A percentile compares a stretch with the other conserved stretches of the same genome.
phyloP scores from a whole-genome alignment of 2,113 vertebrate genomes.

The Sapajus apella region DNA sequence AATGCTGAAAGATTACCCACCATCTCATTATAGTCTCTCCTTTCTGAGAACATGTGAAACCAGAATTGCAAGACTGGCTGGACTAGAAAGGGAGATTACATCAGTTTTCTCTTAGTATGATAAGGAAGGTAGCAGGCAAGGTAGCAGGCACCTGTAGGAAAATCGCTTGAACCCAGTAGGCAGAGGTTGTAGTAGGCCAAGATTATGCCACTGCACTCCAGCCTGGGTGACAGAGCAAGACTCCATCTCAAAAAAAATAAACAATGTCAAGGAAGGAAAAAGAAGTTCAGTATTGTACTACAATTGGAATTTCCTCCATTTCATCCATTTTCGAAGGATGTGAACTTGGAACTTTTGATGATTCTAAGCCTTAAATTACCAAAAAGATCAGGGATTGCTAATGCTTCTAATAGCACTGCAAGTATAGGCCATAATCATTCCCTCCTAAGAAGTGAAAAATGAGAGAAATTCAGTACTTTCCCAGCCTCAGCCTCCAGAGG shows the following conservation, averaged over 20 bases:
- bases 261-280: background rate
- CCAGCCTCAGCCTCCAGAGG: background rate
- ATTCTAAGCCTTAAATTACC: conserved; percentile 37
- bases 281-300: background rate
- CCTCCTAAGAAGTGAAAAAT: background rate
- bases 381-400: conserved; percentile 7
- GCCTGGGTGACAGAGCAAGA: too few species aligned
- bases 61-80: conserved; percentile 51
- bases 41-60: conserved; percentile 30
- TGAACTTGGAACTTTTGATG: conserved; percentile 22
- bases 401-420: background rate
- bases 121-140: background rate
- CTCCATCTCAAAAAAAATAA: too few species aligned
- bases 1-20: conserved; percentile 11
- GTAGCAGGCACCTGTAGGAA: too few species aligned
- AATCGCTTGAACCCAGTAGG: too few species aligned
- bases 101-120: background rate
- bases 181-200: too few species aligned
- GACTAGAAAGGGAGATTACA: background rate
- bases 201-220: too few species aligned
- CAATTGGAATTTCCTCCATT: conserved; percentile 30
- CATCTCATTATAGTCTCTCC: background rate
- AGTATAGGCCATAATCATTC: background rate
- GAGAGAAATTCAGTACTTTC: background rate
- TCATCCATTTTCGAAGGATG: conserved; percentile 50